Conservation (phyloP, 2,888 invertebrate species). For the Drosophila melanocephala region DNA sequence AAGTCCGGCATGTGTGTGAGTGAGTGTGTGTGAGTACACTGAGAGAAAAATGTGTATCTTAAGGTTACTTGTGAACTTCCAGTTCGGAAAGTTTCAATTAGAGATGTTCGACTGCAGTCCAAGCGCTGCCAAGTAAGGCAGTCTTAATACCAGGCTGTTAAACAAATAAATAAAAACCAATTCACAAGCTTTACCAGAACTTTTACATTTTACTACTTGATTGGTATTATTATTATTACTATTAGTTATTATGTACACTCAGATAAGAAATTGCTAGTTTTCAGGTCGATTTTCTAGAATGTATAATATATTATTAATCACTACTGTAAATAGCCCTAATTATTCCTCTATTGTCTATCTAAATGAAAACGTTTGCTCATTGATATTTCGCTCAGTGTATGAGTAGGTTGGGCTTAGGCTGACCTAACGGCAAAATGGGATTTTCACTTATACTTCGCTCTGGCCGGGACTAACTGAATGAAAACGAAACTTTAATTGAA, state of each 20-base stretch:
- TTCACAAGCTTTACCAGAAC: not conserved
- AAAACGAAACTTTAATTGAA: constrained; percentile 77
- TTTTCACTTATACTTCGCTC: constrained; percentile 10
- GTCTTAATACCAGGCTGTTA: not conserved
- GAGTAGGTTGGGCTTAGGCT: constrained; percentile 3
- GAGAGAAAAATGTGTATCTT: not conserved
- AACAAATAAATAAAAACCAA: not conserved
- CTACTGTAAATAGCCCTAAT: not conserved
- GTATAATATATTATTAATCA: not conserved
- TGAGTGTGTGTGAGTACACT: constrained; percentile 2
- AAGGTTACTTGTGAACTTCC: not conserved
- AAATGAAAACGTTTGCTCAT: not conserved
- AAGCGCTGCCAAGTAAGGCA: not conserved
- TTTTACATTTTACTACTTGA: not conserved
- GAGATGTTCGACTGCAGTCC: not conserved
- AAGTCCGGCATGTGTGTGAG: not conserved
- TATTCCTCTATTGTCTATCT: not conserved
- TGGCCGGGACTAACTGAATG: constrained; percentile 57
- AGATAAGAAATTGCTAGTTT: too few species aligned
- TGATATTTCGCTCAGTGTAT: not conserved
- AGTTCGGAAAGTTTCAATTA: not conserved
- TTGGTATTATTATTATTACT: not conserved
- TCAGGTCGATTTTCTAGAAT: not conserved
- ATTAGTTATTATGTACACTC: not conserved
- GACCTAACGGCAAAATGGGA: not conserved